These are phyloP conservation scores for Lophotriccus pileatus DNA, from an alignment of 2,797 vertebrate species.

Conservation along the genomic window DNA sequence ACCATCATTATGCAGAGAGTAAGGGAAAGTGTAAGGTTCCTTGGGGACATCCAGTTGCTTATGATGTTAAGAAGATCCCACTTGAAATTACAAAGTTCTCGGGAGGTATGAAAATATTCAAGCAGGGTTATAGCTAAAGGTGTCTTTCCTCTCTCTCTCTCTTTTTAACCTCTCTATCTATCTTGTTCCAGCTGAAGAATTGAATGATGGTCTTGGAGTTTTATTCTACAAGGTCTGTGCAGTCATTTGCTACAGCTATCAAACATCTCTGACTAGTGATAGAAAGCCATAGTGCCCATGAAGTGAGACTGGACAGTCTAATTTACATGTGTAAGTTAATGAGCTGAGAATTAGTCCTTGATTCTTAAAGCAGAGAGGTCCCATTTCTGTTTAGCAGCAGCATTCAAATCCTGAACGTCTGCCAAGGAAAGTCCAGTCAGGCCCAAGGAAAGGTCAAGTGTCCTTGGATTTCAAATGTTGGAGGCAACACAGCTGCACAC, in stretches of 20 bases:
- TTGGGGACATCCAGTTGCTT: background rate
- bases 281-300: background rate
- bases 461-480: background rate
- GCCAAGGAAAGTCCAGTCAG: background rate
- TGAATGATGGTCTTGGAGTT: background rate
- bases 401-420: background rate
- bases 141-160: background rate
- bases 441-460: background rate
- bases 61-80: background rate
- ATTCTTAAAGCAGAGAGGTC: background rate
- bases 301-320: background rate
- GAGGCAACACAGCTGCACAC: background rate
- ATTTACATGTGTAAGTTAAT: conserved; percentile 24
- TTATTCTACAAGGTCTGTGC: conserved; percentile 24
- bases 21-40: background rate
- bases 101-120: background rate
- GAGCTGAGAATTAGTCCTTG: conserved; percentile 33
- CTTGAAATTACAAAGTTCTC: background rate
- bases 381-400: background rate
- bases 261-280: background rate
- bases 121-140: background rate
- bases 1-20: background rate
- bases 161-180: background rate
- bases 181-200: background rate
- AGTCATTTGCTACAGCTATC: conserved; percentile 4